Evolutionary conservation across 2,888 invertebrate genomes (phyloP), one percentile per base, ranked within the genome.

Genomic region (Oscheius onirici): DNA sequence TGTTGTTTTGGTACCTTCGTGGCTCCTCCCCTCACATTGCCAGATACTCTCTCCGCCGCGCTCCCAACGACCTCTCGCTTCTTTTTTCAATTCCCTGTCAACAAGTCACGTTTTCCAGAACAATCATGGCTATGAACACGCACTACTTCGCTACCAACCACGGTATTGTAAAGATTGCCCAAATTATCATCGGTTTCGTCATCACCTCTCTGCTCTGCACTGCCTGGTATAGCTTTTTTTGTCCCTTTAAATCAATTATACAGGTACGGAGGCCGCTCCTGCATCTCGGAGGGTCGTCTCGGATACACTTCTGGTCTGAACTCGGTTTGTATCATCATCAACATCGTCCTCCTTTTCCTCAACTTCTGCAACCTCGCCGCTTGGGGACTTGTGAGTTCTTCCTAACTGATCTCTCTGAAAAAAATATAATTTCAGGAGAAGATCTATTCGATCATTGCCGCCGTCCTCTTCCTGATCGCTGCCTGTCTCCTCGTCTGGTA

Each of bases 191-290:
- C 68, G 85, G 85, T 41, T 85, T 85, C 76, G 79, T 84, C 75
- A 80, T 85, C 77, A 84, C 84, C 72, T 83, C 83, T 3, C 78
- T 84, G 22, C 76, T 85, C 60, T 85, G 85, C 71, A 75, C 81
- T 28, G 77, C 82, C 54, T 80, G 80, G 80, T 79, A 54, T 26
- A n/a, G 63, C 20, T 49, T 49, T 49, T 6, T 20, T 20, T 41
- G 13, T 20, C 20, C n/a, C 5, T 20, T 34, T 41, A 41, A 15
- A 2, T 3, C 15, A 15, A 40, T 41, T n/a, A 2, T 78, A 22
- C 65, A 83, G 83, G 83, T 83, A 81, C 68, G 84, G 84, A 61
- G 84, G 84, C 54, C 74, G 77, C 24, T 80, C 80, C 5, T 82
- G 82, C 73, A 80, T 82, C 73, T 78, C 79, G 26, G 84, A 84